phyloP scores from a whole-genome alignment of 2,888 invertebrate genomes.

The Trisateles emortualis region DNA sequence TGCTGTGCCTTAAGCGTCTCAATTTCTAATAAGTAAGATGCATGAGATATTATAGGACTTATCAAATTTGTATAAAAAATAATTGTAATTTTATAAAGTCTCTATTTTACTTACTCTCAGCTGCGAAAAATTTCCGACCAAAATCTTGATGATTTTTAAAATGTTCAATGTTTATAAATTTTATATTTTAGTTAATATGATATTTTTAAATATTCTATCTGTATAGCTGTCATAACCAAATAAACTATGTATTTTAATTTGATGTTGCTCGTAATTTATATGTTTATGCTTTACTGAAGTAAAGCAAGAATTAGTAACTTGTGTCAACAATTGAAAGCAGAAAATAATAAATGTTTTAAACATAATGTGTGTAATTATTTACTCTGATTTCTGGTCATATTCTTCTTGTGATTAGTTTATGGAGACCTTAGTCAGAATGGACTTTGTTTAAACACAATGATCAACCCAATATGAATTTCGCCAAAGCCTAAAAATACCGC shows the following conservation, averaged over 20 bases:
- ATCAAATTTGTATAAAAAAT: conserved; percentile 75
- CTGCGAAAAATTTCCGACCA: conserved; percentile 59
- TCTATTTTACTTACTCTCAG: conserved; percentile 68
- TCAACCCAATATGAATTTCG: too few relatives aligned
- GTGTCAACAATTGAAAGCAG: conserved; percentile 64
- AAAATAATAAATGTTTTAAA: conserved; percentile 81
- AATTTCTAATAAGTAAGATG: conserved; percentile 81
- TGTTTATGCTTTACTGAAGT: conserved; percentile 48
- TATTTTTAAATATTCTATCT: conserved; percentile 37
- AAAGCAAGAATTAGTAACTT: conserved; percentile 64
- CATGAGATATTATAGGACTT: conserved; percentile 67
- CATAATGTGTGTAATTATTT: conserved; percentile 40
- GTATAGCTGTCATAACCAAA: conserved; percentile 43
- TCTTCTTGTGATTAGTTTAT: too few relatives aligned
- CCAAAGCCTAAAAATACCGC: too few relatives aligned
- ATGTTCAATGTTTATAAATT: conserved; percentile 34
- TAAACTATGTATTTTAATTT: conserved; percentile 52
- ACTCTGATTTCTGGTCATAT: not conserved
- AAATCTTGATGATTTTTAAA: conserved; percentile 53
- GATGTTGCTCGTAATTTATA: conserved; percentile 54
- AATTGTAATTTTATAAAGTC: conserved; percentile 74
- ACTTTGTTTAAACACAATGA: too few relatives aligned
- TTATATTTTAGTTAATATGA: conserved; percentile 36
- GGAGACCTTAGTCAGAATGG: too few relatives aligned
- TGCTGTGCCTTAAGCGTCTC: conserved; percentile 86